A percentile compares a stretch with the other conserved stretches of the same genome.
phyloP scores from a whole-genome alignment of 2,113 vertebrate species.

The Nettapus auritus region DNA sequence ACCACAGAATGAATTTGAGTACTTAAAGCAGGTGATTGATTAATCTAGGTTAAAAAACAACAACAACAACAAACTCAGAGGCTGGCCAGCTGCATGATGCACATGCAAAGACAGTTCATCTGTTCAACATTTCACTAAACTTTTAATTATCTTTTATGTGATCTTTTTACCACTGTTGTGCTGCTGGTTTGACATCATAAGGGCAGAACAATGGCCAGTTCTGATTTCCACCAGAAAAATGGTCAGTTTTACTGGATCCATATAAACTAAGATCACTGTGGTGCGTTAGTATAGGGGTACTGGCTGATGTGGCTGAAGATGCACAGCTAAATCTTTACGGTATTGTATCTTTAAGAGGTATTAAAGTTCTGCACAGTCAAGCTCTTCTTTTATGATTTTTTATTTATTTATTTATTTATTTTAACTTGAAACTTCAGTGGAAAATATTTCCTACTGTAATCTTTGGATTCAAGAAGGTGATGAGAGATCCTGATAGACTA shows the following conservation, averaged over 20 bases:
- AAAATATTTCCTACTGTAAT: neutral
- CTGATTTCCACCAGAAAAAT: neutral
- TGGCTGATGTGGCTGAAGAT: neutral
- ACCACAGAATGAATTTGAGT: neutral
- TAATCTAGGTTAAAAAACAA: neutral
- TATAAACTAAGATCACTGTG: neutral
- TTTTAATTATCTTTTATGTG: accelerated
- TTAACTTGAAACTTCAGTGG: neutral
- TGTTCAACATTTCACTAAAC: neutral
- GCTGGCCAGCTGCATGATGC: neutral
- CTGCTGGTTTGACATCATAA: neutral
- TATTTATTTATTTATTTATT: too few relatives aligned
- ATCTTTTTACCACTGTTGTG: neutral
- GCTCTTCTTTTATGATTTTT: neutral
- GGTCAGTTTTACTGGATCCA: accelerated
- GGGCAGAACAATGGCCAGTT: neutral
- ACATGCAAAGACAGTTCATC: neutral
- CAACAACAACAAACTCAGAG: neutral
- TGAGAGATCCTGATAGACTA: neutral
- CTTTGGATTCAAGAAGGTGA: neutral
- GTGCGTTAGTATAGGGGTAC: neutral
- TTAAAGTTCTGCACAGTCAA: neutral
- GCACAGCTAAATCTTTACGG: neutral
- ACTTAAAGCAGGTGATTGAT: neutral
- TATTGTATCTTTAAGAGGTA: neutral